Conservation (phyloP, 2,797 vertebrate species). For the Erithacus rubecula region DNA sequence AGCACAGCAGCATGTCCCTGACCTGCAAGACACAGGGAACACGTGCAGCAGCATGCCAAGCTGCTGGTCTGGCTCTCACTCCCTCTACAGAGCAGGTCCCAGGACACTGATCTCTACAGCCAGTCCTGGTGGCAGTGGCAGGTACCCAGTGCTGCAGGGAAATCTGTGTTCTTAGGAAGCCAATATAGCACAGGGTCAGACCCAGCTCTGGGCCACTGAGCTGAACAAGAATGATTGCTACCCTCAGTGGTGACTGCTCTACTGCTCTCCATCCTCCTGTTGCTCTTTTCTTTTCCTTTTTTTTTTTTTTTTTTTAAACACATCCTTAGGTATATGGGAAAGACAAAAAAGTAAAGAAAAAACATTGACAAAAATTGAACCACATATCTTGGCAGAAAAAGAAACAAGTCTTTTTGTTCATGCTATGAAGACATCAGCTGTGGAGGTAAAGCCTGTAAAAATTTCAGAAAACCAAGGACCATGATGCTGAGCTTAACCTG, state of each 20-base stretch:
- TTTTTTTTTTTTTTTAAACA: not conserved
- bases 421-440: not conserved
- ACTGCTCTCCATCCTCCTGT: not conserved
- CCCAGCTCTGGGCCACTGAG: not conserved
- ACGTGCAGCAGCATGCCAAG: accelerated
- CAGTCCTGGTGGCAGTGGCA: not conserved
- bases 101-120: not conserved
- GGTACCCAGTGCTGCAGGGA: not conserved
- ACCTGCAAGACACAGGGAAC: not conserved
- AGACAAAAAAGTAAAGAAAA: not conserved
- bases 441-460: not conserved
- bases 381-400: not conserved
- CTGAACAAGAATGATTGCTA: not conserved
- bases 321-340: not conserved
- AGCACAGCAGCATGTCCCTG: not conserved
- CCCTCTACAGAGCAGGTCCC: not conserved
- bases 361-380: not conserved
- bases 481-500: not conserved
- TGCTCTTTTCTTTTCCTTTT: not conserved
- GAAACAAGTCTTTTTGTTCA: not conserved
- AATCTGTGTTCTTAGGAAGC: not conserved
- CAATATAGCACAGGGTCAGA: not conserved
- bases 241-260: not conserved
- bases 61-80: not conserved
- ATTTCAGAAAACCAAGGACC: not conserved